A percentile compares a stretch with the other conserved stretches of the same genome.
phyloP scores from a whole-genome alignment of 2,113 vertebrate species.

The Corythornis madagascariensis region DNA sequence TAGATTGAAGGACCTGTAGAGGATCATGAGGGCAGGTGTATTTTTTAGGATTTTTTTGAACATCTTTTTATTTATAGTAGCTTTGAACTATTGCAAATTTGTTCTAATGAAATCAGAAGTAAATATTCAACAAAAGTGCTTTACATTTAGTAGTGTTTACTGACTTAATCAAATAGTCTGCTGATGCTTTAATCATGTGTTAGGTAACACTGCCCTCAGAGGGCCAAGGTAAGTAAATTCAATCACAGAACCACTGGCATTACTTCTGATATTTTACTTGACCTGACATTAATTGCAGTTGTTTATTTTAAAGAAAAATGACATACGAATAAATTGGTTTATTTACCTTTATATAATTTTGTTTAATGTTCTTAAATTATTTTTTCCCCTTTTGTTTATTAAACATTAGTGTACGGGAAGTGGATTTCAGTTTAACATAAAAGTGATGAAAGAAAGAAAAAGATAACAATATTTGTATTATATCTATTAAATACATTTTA shows the following conservation, averaged over 20 bases:
- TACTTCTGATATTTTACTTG: slow-evolving; percentile 9
- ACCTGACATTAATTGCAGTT: neutral
- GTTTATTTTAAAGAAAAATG: neutral
- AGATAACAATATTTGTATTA: neutral
- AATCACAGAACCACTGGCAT: slow-evolving; percentile 45
- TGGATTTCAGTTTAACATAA: neutral
- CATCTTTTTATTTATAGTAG: neutral
- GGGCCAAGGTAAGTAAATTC: slow-evolving; percentile 82
- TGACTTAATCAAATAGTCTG: slow-evolving; percentile 39
- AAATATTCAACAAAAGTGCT: slow-evolving; percentile 8
- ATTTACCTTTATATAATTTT: neutral
- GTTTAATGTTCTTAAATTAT: neutral
- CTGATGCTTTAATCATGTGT: slow-evolving; percentile 63
- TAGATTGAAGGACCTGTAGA: neutral
- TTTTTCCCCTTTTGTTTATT: rapidly evolving
- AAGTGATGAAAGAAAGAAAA: neutral
- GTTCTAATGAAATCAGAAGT: neutral
- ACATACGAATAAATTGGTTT: neutral
- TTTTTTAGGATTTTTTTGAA: neutral
- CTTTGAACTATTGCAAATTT: neutral
- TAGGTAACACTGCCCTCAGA: slow-evolving; percentile 84
- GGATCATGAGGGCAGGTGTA: neutral
- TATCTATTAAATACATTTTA: neutral
- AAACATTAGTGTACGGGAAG: neutral
- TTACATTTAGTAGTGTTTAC: slow-evolving; percentile 1